phyloP scores from a whole-genome alignment of 2,888 invertebrate species.

The Adelognathus sp. region DNA sequence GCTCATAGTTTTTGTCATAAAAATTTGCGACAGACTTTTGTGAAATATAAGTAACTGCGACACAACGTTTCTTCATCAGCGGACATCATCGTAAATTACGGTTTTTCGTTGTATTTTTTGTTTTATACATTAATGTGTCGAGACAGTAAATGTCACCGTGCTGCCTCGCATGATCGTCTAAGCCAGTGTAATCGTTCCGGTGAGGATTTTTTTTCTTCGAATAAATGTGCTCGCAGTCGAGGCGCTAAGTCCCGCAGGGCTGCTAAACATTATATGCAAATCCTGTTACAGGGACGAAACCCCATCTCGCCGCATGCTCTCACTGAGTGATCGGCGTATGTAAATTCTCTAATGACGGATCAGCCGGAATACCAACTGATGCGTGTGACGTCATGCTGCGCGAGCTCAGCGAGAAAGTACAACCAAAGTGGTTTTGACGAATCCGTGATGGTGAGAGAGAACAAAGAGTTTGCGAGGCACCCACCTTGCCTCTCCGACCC shows the following conservation, averaged over 20 bases:
- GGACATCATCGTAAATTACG: not conserved
- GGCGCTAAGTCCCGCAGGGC: slow-evolving; percentile 20
- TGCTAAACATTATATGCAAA: slow-evolving; percentile 66
- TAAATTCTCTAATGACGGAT: slow-evolving; percentile 77
- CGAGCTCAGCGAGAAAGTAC: slow-evolving; percentile 55
- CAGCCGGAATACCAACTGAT: slow-evolving; percentile 67
- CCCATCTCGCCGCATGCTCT: not conserved
- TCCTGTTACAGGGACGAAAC: slow-evolving; percentile 43
- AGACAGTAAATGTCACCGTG: not conserved
- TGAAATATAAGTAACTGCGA: not conserved
- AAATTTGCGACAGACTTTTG: slow-evolving; percentile 13
- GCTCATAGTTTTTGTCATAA: slow-evolving; percentile 30
- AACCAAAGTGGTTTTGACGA: slow-evolving; percentile 76
- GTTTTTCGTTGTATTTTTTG: not conserved
- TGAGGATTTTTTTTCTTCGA: not conserved
- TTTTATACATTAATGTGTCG: too few relatives aligned
- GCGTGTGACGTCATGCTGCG: slow-evolving; percentile 75
- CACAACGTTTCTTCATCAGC: slow-evolving; percentile 13
- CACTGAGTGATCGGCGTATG: slow-evolving; percentile 76
- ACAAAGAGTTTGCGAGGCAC: slow-evolving; percentile 27
- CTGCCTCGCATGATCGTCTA: not conserved
- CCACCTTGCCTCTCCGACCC: slow-evolving; percentile 49
- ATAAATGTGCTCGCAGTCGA: not conserved
- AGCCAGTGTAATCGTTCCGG: not conserved
- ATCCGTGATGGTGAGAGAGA: slow-evolving; percentile 66